Conservation (phyloP, 2,888 invertebrate species). For the Drosophila nigricruria region DNA sequence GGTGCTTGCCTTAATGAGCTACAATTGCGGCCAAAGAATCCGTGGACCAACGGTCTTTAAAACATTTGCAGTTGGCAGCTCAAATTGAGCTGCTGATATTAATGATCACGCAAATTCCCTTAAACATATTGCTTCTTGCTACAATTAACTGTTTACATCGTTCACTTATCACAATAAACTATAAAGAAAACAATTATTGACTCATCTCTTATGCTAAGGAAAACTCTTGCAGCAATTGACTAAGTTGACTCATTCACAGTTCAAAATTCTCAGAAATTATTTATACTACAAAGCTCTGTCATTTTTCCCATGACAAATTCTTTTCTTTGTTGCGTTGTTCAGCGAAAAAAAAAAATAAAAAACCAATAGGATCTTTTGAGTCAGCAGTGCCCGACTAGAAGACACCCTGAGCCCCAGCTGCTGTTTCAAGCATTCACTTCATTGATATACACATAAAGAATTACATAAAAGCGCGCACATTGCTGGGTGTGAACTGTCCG, state of each 20-base stretch:
- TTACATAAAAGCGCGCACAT: neutral
- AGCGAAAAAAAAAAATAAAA: neutral
- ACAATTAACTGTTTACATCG: neutral
- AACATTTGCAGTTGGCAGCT: neutral
- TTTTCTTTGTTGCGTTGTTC: neutral
- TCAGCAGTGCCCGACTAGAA: neutral
- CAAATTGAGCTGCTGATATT: constrained; percentile 10
- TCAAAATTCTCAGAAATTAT: neutral
- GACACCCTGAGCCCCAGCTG: neutral
- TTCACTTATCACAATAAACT: neutral
- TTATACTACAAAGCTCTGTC: neutral
- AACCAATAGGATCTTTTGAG: neutral
- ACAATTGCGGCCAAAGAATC: constrained; percentile 28
- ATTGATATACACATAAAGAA: neutral
- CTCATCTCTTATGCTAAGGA: neutral
- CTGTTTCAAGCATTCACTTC: neutral
- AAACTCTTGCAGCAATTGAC: neutral
- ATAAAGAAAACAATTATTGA: too few species aligned
- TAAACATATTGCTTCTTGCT: neutral
- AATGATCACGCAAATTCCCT: constrained; percentile 7
- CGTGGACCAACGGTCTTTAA: constrained; percentile 23
- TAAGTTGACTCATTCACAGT: neutral
- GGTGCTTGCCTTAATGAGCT: constrained; percentile 50
- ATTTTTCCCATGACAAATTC: neutral
- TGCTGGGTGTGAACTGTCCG: neutral